Percentiles rank a stretch among this genome's conserved stretches.
phyloP scores from a whole-genome alignment of 2,797 vertebrate genomes.

The Pampus argenteus region DNA sequence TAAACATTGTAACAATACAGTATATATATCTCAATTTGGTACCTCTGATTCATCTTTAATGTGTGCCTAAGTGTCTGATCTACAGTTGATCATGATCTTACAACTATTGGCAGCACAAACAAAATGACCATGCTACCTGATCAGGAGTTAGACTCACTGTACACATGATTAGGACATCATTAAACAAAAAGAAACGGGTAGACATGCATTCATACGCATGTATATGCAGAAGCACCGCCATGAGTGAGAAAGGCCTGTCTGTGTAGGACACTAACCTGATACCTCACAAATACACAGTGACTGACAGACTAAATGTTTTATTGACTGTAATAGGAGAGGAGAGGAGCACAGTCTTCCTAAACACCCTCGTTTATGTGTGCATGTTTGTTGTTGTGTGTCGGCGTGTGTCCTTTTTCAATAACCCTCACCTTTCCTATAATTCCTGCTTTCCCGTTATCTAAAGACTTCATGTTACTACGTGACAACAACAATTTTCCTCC shows the following conservation, averaged over 20 bases:
- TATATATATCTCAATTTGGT: slow-evolving; percentile 5
- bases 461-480: slow-evolving; percentile 8
- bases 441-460: slow-evolving; percentile 18
- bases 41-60: slow-evolving; percentile 7
- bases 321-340: slow-evolving; percentile 74
- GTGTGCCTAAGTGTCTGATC: slow-evolving; percentile 1
- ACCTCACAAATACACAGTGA: slow-evolving; percentile 60
- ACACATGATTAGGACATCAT: slow-evolving; percentile 51
- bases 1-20: slow-evolving; percentile 13
- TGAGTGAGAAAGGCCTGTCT: slow-evolving; percentile 20
- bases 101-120: slow-evolving; percentile 6
- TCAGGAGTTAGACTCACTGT: slow-evolving; percentile 64
- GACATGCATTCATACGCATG: neutral
- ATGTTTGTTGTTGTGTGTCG: slow-evolving; percentile 25
- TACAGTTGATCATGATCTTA: slow-evolving; percentile 2
- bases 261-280: slow-evolving; percentile 67
- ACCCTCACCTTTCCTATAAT: slow-evolving; percentile 27
- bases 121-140: slow-evolving; percentile 23
- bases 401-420: slow-evolving; percentile 20
- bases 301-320: slow-evolving; percentile 79
- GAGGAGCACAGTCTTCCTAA: slow-evolving; percentile 47
- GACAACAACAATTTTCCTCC: slow-evolving; percentile 16
- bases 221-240: slow-evolving; percentile 1
- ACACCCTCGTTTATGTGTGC: slow-evolving; percentile 28
- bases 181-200: slow-evolving; percentile 41